A percentile compares a stretch with the other conserved stretches of the same genome.
Conservation (phyloP, 2,888 invertebrate genomes). For the Cryptops parisi region DNA sequence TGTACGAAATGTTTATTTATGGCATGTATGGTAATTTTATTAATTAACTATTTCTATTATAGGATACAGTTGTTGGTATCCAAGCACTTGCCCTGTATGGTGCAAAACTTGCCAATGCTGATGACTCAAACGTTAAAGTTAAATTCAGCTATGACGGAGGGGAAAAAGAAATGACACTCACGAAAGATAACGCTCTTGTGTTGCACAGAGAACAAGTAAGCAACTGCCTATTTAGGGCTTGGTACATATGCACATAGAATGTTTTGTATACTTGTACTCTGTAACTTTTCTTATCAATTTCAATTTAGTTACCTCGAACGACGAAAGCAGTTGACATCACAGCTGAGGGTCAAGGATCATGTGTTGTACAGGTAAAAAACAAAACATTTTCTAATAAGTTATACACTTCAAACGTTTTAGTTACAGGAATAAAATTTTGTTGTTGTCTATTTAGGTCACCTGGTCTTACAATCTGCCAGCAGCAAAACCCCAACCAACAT, state of each 20-base stretch:
- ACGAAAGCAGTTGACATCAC: constrained; percentile 17
- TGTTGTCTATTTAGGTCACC: constrained; percentile 13
- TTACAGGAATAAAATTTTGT: background rate
- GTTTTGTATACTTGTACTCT: too few species aligned
- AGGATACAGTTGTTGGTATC: constrained; percentile 34
- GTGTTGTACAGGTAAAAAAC: constrained; percentile 22
- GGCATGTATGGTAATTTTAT: background rate
- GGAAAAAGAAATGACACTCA: constrained; percentile 21
- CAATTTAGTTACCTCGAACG: constrained; percentile 20
- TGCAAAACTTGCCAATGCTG: constrained; percentile 21
- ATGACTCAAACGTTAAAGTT: constrained; percentile 19
- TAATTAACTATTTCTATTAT: constrained; percentile 9
- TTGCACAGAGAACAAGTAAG: constrained; percentile 28
- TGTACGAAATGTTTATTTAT: background rate
- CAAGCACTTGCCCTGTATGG: constrained; percentile 32
- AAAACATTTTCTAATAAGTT: constrained; percentile 1
- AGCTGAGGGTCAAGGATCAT: constrained; percentile 21
- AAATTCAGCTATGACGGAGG: constrained; percentile 16
- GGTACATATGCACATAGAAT: too few species aligned
- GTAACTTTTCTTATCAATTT: too few species aligned
- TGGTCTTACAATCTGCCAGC: constrained; percentile 21
- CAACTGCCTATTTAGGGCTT: constrained; percentile 1
- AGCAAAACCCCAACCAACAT: constrained; percentile 17
- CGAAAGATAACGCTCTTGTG: constrained; percentile 27
- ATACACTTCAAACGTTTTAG: background rate